Evolutionary conservation across 1,140 invertebrate genomes (phyloP), one percentile per base, ranked within the genome.

Genomic region (Anoplophora glabripennis): DNA sequence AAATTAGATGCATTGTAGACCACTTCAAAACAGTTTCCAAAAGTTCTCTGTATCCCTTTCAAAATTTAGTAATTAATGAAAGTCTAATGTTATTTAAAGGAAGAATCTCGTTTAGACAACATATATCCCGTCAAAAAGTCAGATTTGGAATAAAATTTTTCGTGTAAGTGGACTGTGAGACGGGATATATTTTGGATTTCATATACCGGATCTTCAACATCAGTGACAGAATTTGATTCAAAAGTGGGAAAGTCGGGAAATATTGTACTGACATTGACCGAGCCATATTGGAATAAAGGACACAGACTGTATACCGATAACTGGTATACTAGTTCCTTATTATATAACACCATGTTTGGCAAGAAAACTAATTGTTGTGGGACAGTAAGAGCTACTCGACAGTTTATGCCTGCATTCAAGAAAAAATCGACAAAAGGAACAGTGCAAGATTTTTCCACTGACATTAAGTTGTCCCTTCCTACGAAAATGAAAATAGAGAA

Each of bases 101-200:
- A 7, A 49, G 71, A 12, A 42, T 76, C 5, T 28, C 21, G 8
- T 76, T 75, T 49, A 69, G 72, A 48, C 73, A 77, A 57, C 76
- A 73, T 49, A 75, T 76, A 10, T 68, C 66, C 37, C 57, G 54
- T 3, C 76, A 77, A 65, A 60, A 66, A 38, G 58, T 67, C 12
- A 46, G 68, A 1, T 77, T 74, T 66, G 75, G 74, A 10, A 72
- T 75, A n/a, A 76, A 76, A 61, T 65, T 74, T 17, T 72, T 28
- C 5, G 21, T 28, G 5, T 56, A 75, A 4, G 57, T 52, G 56
- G 60, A 59, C 51, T 69, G 64, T 60, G 59, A 71, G 53, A 76
- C 70, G 11, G 68, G 70, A 14, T 70, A 65, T 61, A 63, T 77
- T n/a, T 48, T 76, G 17, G 66, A 72, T 33, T 68, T 72, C 40